Base-by-base conservation (phyloP, 30 jellyfish, hydroid and myxozoan species). In the Turritopsis rubra region DNA sequence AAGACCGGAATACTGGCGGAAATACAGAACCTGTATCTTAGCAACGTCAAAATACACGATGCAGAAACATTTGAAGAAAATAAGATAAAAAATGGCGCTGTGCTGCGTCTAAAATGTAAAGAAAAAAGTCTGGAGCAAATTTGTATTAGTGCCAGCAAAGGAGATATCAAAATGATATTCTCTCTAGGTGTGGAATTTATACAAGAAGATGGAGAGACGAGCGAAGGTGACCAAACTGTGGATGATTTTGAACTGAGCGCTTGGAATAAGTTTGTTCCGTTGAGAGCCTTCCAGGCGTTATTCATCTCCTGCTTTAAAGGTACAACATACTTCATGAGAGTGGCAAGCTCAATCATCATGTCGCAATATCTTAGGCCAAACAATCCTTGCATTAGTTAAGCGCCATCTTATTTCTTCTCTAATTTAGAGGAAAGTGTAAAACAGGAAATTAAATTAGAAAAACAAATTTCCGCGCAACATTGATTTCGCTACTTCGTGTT, bases 1-100 rank as follows among this genome's bases (percentile, higher is more conserved):
- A 26, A 29, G 21, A 74, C 82, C 0, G 82, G 82, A 22, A 74
- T 74, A 27, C 82, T 74, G 24, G 82, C 82, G 18, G 82, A 74
- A 3, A n/a, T 74, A 30, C 82, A 74, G 24, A 24, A 16, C 16
- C 21, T 74, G 65, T 74, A 74, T 74, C 20, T 74, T 21, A 74
- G 82, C 65, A 74, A 74, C 41, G 21, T 74, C 26, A 74, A 74
- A 24, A 74, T 74, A 74, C 54, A 16, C 28, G 82, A 74, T 3
- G 52, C 65, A 1, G 26, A 29, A 7, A 24, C 82, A 52, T 29
- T 74, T 74, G 16, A 0, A 0, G 82, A 74, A 0, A 74, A 74
- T 13, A 26, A 30, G 26, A 24, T 74, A 20, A 74, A 74, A 74
- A 74, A 24, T 74, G 82, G 82, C 16, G 54, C 82, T 7, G 82